Percentiles rank a stretch among this genome's conserved stretches.
Conservation (phyloP, 1,140 invertebrate species). For the Metaphire vulgaris region DNA sequence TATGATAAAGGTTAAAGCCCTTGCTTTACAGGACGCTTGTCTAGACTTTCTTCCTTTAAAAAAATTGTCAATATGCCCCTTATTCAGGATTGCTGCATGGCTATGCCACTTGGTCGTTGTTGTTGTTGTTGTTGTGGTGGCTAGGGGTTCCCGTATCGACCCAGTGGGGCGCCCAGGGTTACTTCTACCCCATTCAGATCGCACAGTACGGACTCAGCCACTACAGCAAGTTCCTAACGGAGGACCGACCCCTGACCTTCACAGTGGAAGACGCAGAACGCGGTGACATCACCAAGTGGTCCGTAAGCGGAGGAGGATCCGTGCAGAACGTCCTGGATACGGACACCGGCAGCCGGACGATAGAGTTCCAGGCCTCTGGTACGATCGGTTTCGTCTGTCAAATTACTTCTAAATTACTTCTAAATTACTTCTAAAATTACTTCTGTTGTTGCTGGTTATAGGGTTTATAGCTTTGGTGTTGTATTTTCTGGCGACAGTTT, state of each 20-base stretch:
- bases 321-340: conserved; percentile 32
- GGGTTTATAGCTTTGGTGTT: too few relatives aligned
- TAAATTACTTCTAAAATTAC: too few relatives aligned
- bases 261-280: conserved; percentile 64
- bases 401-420: not conserved
- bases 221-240: conserved; percentile 75
- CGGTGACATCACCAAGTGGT: conserved; percentile 40
- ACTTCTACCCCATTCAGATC: conserved; percentile 97
- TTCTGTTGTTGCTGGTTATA: too few relatives aligned
- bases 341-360: conserved; percentile 31
- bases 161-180: conserved; percentile 82
- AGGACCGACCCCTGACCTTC: conserved; percentile 34
- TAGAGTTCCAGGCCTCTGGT: conserved; percentile 46
- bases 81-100: too few relatives aligned
- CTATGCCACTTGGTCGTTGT: too few relatives aligned
- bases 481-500: too few relatives aligned
- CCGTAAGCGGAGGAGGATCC: conserved; percentile 30
- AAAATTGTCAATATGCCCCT: too few relatives aligned
- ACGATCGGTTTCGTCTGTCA: conserved; percentile 11
- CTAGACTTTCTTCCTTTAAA: too few relatives aligned
- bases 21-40: too few relatives aligned
- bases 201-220: conserved; percentile 95
- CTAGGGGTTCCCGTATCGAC: conserved; percentile 81
- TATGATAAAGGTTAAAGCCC: too few relatives aligned
- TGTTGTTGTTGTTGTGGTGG: not conserved